Evolutionary conservation across 2,797 vertebrate genomes (phyloP).

Genomic region (Coreius guichenoti): DNA sequence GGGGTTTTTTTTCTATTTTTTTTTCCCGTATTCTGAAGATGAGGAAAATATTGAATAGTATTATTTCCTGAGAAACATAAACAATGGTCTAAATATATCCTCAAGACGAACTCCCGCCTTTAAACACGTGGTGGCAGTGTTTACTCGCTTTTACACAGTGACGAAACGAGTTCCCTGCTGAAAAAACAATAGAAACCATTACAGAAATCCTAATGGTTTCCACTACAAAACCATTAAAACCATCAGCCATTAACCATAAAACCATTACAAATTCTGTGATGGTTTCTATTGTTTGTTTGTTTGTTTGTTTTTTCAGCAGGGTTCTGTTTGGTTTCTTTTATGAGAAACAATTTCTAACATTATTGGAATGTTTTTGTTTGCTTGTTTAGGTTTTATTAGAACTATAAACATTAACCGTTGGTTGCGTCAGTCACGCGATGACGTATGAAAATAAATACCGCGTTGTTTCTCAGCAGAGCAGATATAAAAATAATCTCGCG

Average conservation of each 20-base stretch:
- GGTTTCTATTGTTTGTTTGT: too few relatives aligned
- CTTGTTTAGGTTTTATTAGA: background rate
- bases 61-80: background rate
- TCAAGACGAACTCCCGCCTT: too few relatives aligned
- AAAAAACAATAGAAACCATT: too few relatives aligned
- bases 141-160: background rate
- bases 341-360: background rate
- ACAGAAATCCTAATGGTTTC: too few relatives aligned
- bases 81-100: background rate
- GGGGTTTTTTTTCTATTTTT: background rate
- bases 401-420: background rate
- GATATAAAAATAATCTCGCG: background rate
- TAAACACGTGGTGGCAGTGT: conserved; percentile 11
- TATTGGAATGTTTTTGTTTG: background rate
- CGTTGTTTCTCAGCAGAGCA: background rate
- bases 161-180: too few relatives aligned
- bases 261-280: too few relatives aligned
- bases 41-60: background rate
- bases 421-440: background rate
- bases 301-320: too few relatives aligned
- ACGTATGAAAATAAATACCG: too few relatives aligned
- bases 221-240: too few relatives aligned
- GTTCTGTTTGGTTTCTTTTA: too few relatives aligned
- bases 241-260: too few relatives aligned
- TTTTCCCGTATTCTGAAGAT: background rate